Base-by-base conservation (phyloP, 2,888 invertebrate species). In the Papilio protenor region DNA sequence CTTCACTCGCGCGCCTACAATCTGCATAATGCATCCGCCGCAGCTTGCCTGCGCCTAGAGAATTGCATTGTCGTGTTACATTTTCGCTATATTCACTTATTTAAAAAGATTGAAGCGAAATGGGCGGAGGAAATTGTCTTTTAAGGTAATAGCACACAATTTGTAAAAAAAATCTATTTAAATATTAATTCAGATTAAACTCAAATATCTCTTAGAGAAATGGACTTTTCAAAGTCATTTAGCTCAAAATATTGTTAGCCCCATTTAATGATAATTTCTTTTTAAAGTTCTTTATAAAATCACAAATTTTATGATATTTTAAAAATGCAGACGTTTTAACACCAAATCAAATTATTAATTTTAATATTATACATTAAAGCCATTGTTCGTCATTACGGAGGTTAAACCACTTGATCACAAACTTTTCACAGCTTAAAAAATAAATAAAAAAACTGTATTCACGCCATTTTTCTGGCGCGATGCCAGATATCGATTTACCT, bases 11-110 rank as follows among this genome's bases (percentile, higher is more conserved):
- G 85, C 80, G 81, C 83, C 88, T 84, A 84, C 92, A 92, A 92
- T 93, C 91, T 93, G 85, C 92, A 93, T 93, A 93, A 93, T 93
- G 93, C 89, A 91, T 86, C 87, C 78, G 64, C 27, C 72, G 52
- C 75, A 59, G 73, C 49, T 66, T 73, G 73, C 75, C 49, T 73
- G 73, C 75, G 72, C 27, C 75, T 86, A 85, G 83, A 83, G 82
- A 88, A 89, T 89, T 89, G 89, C 88, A 89, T 89, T 88, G 89
- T 87, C 85, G 86, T 88, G 88, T 87, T 82, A 82, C 83, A 81
- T 85, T 81, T 40, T 79, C 69, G 76, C 71, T 64, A 78, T 75
- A 70, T 55, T 61, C 75, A 40, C 74, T 57, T 77, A 79, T 80
- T 79, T 70, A 49, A 71, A 16, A 49, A 69, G 66, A 76, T 78